Base-by-base conservation (phyloP, 2,888 invertebrate species). In the Drosophila anceps region DNA sequence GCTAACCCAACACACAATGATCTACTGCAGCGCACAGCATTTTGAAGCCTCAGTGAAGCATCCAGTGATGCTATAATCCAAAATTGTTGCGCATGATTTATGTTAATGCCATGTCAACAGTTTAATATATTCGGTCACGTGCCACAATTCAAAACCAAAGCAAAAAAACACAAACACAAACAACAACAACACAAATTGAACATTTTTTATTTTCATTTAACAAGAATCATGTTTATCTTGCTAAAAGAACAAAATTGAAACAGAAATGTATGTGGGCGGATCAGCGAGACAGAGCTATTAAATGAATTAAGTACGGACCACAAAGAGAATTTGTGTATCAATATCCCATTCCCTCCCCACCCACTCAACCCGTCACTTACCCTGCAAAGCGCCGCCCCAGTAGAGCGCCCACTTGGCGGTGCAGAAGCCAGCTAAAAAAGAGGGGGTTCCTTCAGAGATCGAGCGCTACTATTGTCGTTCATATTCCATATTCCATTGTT, bases 321-420 rank as follows among this genome's bases (percentile, higher is more conserved):
- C 67, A 58, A 51, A 53, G 31, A 60, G 24, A 41, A 71, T 66
- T 37, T 29, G 33, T 63, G 51, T 51, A 43, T n/a, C 59, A 60
- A 55, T 60, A 44, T 57, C 48, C 12, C 24, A 24, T 2, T 2
- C 4, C 4, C 0, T n/a, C 27, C 18, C 37, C 12, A 0, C 10
- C 4, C 13, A 1, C 2, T 31, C 13, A 9, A 1, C n/a, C 10
- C 12, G 1, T 0, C 15, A 61, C 74, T 75, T 90, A 96, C 96
- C 96, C 94, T 97, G n/a, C 89, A 96, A 94, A 43, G 96, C 96
- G 0, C 96, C 96, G 7, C 96, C 96, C 95, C 96, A 96, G 93
- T 96, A 96, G 6, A 97, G 94, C 27, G 96, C 95, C 96, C n/a
- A 96, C 90, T 96, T 96, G 44, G 97, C 88, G 96, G 94, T 43